These are phyloP conservation scores for Tachycineta bicolor DNA, from an alignment of 2,113 vertebrate genomes.

Conservation along the genomic window DNA sequence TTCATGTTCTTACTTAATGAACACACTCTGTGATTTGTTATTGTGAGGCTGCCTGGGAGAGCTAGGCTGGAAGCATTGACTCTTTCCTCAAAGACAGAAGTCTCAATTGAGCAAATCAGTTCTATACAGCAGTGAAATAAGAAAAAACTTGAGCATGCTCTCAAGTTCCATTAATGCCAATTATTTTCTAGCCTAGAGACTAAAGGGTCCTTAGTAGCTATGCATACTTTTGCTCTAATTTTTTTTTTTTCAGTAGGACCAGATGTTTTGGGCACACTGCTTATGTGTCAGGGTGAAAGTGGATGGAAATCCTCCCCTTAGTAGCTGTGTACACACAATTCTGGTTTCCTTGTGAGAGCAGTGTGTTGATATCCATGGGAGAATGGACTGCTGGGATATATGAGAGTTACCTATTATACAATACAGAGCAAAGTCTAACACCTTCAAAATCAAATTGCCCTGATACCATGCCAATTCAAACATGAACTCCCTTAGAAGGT, in stretches of 20 bases:
- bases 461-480: neutral
- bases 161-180: neutral
- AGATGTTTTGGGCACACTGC: neutral
- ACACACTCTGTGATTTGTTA: neutral
- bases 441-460: neutral
- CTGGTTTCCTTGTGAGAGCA: neutral
- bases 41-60: conserved; percentile 13
- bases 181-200: neutral
- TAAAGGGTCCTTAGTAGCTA: neutral
- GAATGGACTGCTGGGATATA: neutral
- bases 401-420: neutral
- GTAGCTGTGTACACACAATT: neutral
- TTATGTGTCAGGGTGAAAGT: neutral
- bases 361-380: neutral
- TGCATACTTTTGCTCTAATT: neutral
- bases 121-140: neutral
- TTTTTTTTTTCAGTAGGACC: neutral
- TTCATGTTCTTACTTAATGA: conserved; percentile 3
- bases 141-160: neutral
- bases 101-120: neutral
- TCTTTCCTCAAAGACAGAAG: neutral
- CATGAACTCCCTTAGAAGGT: neutral
- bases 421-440: neutral
- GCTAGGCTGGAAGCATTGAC: neutral
- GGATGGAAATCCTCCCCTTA: neutral